These are phyloP conservation scores for Philereme vetulata DNA, from an alignment of 2,888 invertebrate species.

Conservation along the genomic window DNA sequence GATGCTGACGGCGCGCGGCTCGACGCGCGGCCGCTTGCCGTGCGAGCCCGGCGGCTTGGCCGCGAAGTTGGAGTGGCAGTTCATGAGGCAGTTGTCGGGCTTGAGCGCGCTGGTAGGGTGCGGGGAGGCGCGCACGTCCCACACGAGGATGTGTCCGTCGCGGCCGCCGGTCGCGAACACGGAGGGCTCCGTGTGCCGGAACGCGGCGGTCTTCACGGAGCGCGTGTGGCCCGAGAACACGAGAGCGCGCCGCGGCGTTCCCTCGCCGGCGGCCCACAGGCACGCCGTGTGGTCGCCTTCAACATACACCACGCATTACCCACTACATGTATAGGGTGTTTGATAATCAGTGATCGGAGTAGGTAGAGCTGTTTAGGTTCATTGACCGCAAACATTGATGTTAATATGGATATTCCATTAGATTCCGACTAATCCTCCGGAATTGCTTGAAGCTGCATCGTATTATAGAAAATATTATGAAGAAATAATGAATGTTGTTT, in stretches of 20 bases:
- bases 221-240: constrained; percentile 90
- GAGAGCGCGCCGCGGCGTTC: constrained; percentile 70
- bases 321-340: too few species aligned
- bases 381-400: too few species aligned
- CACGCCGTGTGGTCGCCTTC: constrained; percentile 91
- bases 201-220: constrained; percentile 92
- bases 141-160: constrained; percentile 93
- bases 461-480: too few species aligned
- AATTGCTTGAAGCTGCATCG: too few species aligned
- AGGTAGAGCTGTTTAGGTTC: too few species aligned
- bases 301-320: constrained; percentile 22
- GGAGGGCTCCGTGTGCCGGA: constrained; percentile 87
- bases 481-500: too few species aligned
- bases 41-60: constrained; percentile 81
- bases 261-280: constrained; percentile 89
- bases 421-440: too few species aligned
- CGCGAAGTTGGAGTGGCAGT: constrained; percentile 84
- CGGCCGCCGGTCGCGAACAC: constrained; percentile 95
- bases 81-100: constrained; percentile 89
- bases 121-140: constrained; percentile 86
- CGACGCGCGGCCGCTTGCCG: constrained; percentile 72
- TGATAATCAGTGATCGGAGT: too few species aligned
- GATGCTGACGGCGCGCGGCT: constrained; percentile 87
- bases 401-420: too few species aligned
- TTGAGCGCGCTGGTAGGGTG: constrained; percentile 72